Percentiles rank a stretch among this genome's conserved stretches.
Conservation (phyloP, 1,140 invertebrate species). For the Drosophila seguyi region DNA sequence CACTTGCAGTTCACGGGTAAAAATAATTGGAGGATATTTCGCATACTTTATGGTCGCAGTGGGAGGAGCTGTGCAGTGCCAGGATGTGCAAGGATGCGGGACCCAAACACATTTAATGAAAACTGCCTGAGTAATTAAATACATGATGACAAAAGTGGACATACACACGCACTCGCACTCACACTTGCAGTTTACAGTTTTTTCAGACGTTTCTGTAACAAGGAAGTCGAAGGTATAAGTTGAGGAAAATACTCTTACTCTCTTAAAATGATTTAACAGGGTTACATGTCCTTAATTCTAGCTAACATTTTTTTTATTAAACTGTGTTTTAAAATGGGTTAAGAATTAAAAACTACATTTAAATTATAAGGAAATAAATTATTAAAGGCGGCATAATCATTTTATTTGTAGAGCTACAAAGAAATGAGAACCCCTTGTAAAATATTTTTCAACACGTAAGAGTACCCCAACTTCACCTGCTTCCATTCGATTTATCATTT, state of each 20-base stretch:
- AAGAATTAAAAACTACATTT: fast-evolving
- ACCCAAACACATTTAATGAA: conserved; percentile 72
- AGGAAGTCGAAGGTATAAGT: background rate
- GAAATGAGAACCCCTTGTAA: background rate
- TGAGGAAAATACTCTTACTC: background rate
- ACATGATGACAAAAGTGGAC: conserved; percentile 72
- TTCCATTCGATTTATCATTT: background rate
- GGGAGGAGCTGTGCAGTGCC: conserved; percentile 8
- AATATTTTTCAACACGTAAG: background rate
- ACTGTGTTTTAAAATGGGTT: background rate
- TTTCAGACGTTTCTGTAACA: background rate
- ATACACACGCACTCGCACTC: conserved; percentile 2
- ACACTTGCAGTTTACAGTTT: conserved; percentile 7
- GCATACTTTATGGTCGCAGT: conserved; percentile 65
- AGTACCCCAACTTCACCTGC: background rate
- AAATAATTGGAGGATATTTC: conserved; percentile 81
- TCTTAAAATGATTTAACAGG: background rate
- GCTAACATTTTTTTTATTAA: background rate
- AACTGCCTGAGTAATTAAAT: conserved; percentile 81
- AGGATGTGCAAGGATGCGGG: conserved; percentile 38
- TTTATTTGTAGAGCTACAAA: too few relatives aligned
- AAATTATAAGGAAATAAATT: background rate
- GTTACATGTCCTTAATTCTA: background rate
- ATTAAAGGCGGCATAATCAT: too few relatives aligned
- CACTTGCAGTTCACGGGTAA: conserved; percentile 49